Base-by-base conservation (phyloP, 2,113 vertebrate genomes). In the Hippoglossus stenolepis region DNA sequence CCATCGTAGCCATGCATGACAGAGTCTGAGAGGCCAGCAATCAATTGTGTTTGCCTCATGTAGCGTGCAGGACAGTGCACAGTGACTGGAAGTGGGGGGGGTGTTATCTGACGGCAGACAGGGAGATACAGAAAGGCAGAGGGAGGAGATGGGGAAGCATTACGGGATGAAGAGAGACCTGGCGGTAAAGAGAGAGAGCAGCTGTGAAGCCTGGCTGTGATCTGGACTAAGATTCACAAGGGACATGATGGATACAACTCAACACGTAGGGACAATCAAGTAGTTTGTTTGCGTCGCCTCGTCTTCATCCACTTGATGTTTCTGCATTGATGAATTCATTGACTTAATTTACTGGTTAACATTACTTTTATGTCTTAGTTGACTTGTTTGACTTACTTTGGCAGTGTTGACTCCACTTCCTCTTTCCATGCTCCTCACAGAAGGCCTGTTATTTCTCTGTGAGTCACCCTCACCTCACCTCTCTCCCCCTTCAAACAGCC, bases 1-100 rank as follows among this genome's bases (percentile, higher is more conserved):
- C 79, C 68, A 70, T 87, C 45, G 10, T 65, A 62, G 18, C 17
- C 73, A 82, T 40, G 79, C 61, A 45, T 61, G 71, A 85, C 68
- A 43, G 72, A 77, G 72, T 65, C 67, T 5, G 75, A 64, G 13
- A 82, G 79, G 67, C 73, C 54, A 60, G 65, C 40, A n/a, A 80
- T 86, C 82, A 15, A 89, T 90, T 84, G 79, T 73, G 82, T 91
- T 90, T 87, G 81, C 64, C 78, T 77, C 60, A 35, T n/a, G 75
- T 82, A 83, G 86, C 63, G 60, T 83, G 76, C 66, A 63, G 73
- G 80, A 35, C 74, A 26, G 45, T 18, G 51, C 43, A 1, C 56
- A 14, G 69, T 57, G 79, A 83, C 51, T 62, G 54, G 40, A 9
- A 60, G 49, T 28, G 64, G 15, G 9, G 59, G 21, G 45, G 23